A percentile compares a stretch with the other conserved stretches of the same genome.
Conservation (phyloP, 2,113 vertebrate species). For the Halcyon malimbica region DNA sequence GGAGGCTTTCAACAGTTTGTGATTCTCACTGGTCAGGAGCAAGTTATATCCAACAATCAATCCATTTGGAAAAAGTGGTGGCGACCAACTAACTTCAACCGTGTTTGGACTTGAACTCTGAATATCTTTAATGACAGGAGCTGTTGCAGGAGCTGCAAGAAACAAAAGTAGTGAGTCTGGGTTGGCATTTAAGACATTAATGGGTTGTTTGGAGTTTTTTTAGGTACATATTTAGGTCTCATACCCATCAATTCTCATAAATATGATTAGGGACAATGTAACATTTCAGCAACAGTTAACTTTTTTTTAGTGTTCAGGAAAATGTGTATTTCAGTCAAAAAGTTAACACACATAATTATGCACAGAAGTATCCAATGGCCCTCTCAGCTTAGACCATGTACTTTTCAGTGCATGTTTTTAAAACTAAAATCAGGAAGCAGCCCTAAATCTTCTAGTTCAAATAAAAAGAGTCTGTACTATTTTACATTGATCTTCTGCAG, state of each 20-base stretch:
- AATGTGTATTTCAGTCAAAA: not conserved
- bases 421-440: not conserved
- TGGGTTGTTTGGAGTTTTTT: not conserved
- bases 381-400: not conserved
- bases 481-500: not conserved
- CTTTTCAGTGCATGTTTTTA: not conserved
- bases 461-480: not conserved
- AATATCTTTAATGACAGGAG: conserved; percentile 70
- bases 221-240: not conserved
- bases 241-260: not conserved
- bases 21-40: conserved; percentile 67
- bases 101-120: conserved; percentile 73
- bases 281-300: not conserved
- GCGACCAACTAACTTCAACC: conserved; percentile 79
- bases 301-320: not conserved
- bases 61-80: conserved; percentile 76
- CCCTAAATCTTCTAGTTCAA: not conserved
- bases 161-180: not conserved
- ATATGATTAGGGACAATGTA: not conserved
- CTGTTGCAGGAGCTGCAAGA: conserved; percentile 72
- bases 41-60: conserved; percentile 80
- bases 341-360: not conserved
- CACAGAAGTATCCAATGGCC: not conserved
- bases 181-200: not conserved
- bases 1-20: conserved; percentile 61